phyloP scores from a whole-genome alignment of 2,113 vertebrate species.

The Struthio camelus region DNA sequence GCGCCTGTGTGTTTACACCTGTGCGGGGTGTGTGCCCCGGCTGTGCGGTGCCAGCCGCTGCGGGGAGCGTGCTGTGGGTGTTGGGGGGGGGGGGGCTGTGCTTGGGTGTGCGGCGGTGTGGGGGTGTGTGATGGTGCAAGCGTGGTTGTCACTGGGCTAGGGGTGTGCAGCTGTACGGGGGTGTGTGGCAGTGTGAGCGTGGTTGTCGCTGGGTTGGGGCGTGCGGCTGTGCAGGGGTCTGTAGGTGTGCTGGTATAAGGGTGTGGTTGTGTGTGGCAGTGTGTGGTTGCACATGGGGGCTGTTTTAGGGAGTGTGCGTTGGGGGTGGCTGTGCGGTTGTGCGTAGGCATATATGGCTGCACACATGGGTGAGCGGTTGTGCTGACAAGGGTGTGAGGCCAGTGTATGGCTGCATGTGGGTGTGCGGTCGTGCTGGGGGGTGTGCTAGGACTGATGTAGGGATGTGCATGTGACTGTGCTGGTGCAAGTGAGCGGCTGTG shows the following conservation, averaged over 20 bases:
- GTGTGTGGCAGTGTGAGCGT: not conserved
- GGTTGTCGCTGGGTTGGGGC: not conserved
- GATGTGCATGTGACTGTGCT: rapidly evolving
- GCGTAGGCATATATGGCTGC: not conserved
- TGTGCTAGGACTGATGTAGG: not conserved
- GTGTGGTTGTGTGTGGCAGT: too few relatives aligned
- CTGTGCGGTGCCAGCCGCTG: not conserved
- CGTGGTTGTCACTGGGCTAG: not conserved
- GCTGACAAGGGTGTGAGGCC: not conserved
- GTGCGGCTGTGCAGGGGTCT: not conserved
- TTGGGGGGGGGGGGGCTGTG: too few relatives aligned
- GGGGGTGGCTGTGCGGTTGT: not conserved
- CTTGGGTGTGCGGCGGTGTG: too few relatives aligned
- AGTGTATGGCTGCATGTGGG: not conserved
- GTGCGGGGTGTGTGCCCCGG: rapidly evolving
- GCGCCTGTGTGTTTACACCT: too few relatives aligned
- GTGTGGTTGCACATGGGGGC: too few relatives aligned
- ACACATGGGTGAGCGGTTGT: rapidly evolving
- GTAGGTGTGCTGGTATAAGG: too few relatives aligned
- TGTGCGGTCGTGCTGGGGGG: not conserved
- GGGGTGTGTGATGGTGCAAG: not conserved
- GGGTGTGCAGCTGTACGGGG: not conserved
- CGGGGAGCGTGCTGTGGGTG: not conserved
- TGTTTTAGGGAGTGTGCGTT: too few relatives aligned
- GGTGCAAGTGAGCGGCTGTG: not conserved